Conservation (phyloP, 2,888 invertebrate genomes). For the Chorisops tibialis region DNA sequence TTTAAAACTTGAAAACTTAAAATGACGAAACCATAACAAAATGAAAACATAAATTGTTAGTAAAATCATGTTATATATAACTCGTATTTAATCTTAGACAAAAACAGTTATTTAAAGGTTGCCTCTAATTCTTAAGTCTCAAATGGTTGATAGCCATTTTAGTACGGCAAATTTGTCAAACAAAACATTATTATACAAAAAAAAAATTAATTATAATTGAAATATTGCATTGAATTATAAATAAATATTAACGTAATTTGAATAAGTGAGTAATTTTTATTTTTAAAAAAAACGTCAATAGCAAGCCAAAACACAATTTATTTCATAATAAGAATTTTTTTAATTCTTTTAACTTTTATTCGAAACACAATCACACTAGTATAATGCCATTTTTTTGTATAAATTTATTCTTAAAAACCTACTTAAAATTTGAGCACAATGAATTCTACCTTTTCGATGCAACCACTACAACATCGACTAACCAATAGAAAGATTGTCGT, state of each 20-base stretch:
- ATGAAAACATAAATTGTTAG: no score
- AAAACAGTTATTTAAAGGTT: background rate
- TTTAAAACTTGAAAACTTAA: no score
- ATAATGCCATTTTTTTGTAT: constrained; percentile 1
- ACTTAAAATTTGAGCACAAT: constrained; percentile 23
- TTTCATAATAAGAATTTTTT: no score
- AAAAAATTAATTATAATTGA: constrained; percentile 9
- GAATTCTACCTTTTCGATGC: constrained; percentile 54
- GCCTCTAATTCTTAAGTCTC: constrained; percentile 22
- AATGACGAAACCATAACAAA: no score
- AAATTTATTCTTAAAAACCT: background rate
- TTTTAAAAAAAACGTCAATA: no score
- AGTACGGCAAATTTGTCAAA: constrained; percentile 27
- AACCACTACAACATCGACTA: constrained; percentile 87
- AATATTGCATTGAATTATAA: background rate
- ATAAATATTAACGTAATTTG: background rate
- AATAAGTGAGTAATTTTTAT: no score
- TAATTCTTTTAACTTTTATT: no score
- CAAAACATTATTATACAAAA: background rate
- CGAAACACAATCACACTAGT: background rate
- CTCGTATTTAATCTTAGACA: no score
- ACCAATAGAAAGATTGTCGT: constrained; percentile 84
- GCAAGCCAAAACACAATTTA: no score
- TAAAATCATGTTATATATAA: no score
- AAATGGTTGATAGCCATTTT: constrained; percentile 27